These are phyloP conservation scores for Chromoteleia sp. DNA, from an alignment of 2,888 invertebrate genomes.

Conservation along the genomic window DNA sequence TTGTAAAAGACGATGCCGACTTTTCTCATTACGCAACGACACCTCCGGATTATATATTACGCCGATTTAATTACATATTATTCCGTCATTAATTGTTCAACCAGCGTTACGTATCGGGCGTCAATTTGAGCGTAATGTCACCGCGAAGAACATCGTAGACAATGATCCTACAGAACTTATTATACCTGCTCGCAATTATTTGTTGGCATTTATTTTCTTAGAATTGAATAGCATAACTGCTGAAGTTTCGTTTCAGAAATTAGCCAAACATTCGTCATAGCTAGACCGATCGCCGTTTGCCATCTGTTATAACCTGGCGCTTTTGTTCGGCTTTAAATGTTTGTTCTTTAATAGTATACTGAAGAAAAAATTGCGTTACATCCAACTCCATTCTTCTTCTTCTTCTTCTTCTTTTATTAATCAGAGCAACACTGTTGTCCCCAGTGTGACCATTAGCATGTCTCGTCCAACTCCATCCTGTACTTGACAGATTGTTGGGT, in stretches of 20 bases:
- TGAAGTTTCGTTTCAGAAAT: conserved; percentile 34
- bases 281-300: conserved; percentile 11
- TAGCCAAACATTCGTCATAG: conserved; percentile 28
- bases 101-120: background rate
- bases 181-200: conserved; percentile 14
- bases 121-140: background rate
- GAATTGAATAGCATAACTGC: conserved; percentile 12
- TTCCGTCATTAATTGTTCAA: conserved; percentile 28
- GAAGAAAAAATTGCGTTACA: too few relatives aligned
- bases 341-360: too few relatives aligned
- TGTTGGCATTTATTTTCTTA: conserved; percentile 19
- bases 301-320: too few relatives aligned
- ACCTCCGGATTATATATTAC: conserved; percentile 37
- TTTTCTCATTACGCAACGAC: conserved; percentile 62
- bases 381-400: too few relatives aligned
- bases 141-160: background rate
- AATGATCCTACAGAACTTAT: background rate
- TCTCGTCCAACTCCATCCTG: too few relatives aligned
- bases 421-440: too few relatives aligned
- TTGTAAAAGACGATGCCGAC: conserved; percentile 49
- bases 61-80: conserved; percentile 45
- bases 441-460: too few relatives aligned
- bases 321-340: too few relatives aligned
- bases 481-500: too few relatives aligned
- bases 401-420: too few relatives aligned